phyloP scores from a whole-genome alignment of 2,113 vertebrate species.

The Micromys minutus region DNA sequence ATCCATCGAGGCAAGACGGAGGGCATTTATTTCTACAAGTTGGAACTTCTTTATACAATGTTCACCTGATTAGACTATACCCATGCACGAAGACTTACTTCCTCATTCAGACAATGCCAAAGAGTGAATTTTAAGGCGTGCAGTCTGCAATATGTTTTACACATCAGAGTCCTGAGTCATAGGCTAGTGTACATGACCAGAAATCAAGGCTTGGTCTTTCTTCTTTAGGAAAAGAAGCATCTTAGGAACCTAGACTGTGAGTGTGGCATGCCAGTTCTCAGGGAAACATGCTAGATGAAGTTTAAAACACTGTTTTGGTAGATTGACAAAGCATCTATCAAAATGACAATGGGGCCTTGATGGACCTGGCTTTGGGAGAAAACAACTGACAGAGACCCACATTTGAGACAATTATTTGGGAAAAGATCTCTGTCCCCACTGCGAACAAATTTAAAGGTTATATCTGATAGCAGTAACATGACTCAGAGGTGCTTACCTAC shows the following conservation, averaged over 20 bases:
- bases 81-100: neutral
- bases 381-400: neutral
- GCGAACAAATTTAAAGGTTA: neutral
- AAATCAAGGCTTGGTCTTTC: neutral
- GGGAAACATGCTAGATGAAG: neutral
- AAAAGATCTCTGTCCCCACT: neutral
- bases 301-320: neutral
- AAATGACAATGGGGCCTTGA: neutral
- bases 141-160: neutral
- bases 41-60: neutral
- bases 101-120: neutral
- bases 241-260: neutral
- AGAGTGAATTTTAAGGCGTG: neutral
- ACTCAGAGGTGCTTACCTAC: neutral
- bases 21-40: neutral
- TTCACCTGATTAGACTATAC: neutral
- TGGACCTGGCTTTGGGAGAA: neutral
- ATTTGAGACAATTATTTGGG: neutral
- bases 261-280: neutral
- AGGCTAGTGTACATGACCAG: fast-evolving
- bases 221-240: neutral
- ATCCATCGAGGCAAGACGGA: neutral
- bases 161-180: neutral
- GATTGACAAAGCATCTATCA: neutral
- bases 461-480: neutral